A percentile compares a stretch with the other conserved stretches of the same genome.
These are phyloP conservation scores for Saturnia japonica DNA, from an alignment of 2,888 invertebrate genomes.

Conservation along the genomic window DNA sequence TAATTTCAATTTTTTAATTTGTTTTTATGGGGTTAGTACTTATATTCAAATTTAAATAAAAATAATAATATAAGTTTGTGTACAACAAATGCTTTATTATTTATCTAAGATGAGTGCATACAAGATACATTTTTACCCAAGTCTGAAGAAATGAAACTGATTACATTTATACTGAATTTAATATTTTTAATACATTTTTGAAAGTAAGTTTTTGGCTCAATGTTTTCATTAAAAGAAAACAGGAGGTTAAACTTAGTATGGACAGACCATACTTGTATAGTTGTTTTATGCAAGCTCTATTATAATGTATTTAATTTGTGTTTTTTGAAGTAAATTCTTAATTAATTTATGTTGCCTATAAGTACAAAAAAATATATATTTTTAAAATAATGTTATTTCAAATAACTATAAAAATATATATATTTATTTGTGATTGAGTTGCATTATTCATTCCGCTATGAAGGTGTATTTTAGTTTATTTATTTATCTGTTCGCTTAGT, in stretches of 20 bases:
- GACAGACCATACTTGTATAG: too few species aligned
- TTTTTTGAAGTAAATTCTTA: too few species aligned
- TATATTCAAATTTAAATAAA: background rate
- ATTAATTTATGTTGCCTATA: slow-evolving; percentile 12
- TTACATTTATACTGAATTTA: background rate
- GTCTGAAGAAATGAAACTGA: background rate
- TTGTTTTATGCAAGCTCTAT: too few species aligned
- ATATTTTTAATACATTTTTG: background rate
- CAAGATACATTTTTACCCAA: background rate
- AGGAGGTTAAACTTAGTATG: too few species aligned
- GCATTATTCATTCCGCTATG: slow-evolving; percentile 31
- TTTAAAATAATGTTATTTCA: slow-evolving; percentile 26
- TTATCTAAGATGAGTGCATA: background rate
- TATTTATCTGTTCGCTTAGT: slow-evolving; percentile 28
- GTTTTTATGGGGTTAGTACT: background rate
- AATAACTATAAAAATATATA: slow-evolving; percentile 15
- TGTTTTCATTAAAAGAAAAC: too few species aligned
- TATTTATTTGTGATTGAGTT: slow-evolving; percentile 25
- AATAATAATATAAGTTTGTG: background rate
- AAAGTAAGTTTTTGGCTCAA: too few species aligned
- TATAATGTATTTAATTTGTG: too few species aligned
- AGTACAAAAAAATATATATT: slow-evolving; percentile 33
- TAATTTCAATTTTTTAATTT: background rate
- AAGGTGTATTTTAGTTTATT: slow-evolving; percentile 27
- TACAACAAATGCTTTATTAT: slow-evolving; percentile 2